Conservation (phyloP, 2,113 vertebrate species). For the Chionis minor region DNA sequence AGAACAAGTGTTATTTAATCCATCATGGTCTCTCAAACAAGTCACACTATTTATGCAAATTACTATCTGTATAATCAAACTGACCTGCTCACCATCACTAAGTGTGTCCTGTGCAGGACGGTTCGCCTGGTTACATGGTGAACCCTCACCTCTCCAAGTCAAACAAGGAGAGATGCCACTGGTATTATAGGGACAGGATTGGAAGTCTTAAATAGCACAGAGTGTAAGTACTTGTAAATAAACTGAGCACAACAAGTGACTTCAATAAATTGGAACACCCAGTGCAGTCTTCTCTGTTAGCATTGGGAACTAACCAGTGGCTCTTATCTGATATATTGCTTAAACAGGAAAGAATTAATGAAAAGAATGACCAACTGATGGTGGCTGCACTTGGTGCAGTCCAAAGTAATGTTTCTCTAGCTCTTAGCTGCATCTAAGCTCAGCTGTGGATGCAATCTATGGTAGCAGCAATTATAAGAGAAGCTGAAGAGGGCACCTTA, state of each 20-base stretch:
- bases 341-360: background rate
- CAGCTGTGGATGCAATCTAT: background rate
- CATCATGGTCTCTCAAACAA: background rate
- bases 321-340: background rate
- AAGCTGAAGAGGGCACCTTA: background rate
- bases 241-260: background rate
- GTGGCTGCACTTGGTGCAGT: background rate
- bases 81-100: background rate
- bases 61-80: background rate
- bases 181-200: background rate
- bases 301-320: background rate
- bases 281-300: background rate
- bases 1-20: background rate
- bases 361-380: background rate
- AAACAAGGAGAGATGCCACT: background rate
- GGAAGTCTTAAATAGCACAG: background rate
- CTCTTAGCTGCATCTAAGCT: background rate
- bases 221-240: background rate
- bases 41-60: background rate
- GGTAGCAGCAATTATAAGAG: background rate
- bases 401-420: background rate
- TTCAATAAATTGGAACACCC: background rate
- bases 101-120: background rate
- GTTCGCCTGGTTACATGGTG: background rate
- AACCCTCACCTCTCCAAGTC: background rate